Evolutionary conservation across 2,888 invertebrate genomes (phyloP).

Genomic region (Agonopterix subpropinquella): DNA sequence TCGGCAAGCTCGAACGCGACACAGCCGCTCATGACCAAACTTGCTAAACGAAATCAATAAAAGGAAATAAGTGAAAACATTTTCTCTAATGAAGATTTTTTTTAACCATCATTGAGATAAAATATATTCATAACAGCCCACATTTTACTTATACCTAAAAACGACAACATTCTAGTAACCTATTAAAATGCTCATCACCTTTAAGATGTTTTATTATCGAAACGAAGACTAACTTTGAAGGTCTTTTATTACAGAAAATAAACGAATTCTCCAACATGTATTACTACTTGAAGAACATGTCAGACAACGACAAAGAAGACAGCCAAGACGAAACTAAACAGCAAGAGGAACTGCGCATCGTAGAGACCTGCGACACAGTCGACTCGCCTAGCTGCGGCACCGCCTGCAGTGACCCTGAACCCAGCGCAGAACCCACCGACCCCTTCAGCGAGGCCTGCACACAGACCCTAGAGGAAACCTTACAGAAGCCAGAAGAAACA

Average conservation of each 20-base stretch:
- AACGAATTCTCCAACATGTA: slow-evolving; percentile 92
- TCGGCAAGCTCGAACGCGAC: too few species aligned
- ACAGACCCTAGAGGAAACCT: slow-evolving; percentile 54
- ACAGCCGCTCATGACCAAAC: too few species aligned
- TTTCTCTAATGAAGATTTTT: too few species aligned
- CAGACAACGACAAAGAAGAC: slow-evolving; percentile 74
- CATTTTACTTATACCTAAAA: too few species aligned
- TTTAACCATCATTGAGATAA: too few species aligned
- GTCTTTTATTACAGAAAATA: slow-evolving; percentile 79
- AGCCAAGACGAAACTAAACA: slow-evolving; percentile 61
- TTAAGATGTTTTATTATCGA: too few species aligned
- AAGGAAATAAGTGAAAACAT: too few species aligned
- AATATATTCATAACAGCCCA: too few species aligned
- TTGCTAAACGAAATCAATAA: too few species aligned
- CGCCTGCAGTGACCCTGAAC: slow-evolving; percentile 14
- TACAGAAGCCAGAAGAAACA: slow-evolving; percentile 26
- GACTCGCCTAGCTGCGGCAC: slow-evolving; percentile 44
- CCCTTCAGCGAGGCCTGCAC: slow-evolving; percentile 70
- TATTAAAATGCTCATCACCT: too few species aligned
- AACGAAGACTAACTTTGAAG: too few species aligned
- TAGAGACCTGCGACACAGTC: slow-evolving; percentile 57
- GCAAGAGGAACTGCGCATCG: slow-evolving; percentile 57
- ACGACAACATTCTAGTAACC: too few species aligned
- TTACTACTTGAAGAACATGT: slow-evolving; percentile 88
- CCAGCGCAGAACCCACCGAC: slow-evolving; percentile 36